phyloP scores from a whole-genome alignment of 37 sponge, comb jelly and placozoan species.

The Ianthella basta region DNA sequence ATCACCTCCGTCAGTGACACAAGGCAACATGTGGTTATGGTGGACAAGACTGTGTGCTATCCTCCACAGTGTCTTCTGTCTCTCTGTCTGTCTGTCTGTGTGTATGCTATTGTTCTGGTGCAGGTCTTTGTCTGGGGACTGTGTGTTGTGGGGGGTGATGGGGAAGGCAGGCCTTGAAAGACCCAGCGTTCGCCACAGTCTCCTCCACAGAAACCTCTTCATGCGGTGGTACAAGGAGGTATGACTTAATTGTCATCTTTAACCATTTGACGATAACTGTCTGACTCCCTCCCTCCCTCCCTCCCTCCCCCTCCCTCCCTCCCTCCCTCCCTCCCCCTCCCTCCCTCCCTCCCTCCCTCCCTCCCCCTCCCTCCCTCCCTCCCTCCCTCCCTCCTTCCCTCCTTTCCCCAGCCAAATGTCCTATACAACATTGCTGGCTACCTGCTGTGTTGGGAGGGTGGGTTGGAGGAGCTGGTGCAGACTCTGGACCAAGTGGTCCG shows the following conservation, averaged over 20 bases:
- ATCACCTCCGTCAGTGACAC: not conserved
- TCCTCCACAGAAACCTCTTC: constrained; percentile 13
- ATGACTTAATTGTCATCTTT: not conserved
- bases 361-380: too few relatives aligned
- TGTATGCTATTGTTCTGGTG: too few relatives aligned
- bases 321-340: too few relatives aligned
- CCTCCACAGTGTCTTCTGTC: not conserved
- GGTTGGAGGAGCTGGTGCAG: constrained; percentile 32
- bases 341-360: too few relatives aligned
- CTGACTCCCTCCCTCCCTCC: too few relatives aligned
- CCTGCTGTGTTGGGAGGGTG: constrained; percentile 1
- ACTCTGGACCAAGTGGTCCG: constrained; percentile 40
- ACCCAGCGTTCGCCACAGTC: not conserved
- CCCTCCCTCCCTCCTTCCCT: too few relatives aligned
- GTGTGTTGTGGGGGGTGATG: not conserved
- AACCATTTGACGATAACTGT: too few relatives aligned
- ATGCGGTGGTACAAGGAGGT: not conserved
- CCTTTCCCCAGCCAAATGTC: not conserved
- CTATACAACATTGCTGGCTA: constrained; percentile 31
- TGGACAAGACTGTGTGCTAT: too few relatives aligned
- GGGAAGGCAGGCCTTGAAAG: not conserved
- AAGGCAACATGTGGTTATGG: too few relatives aligned
- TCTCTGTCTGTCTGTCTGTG: not conserved
- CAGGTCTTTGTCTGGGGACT: not conserved
- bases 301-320: too few relatives aligned